A percentile compares a stretch with the other conserved stretches of the same genome.
Conservation (phyloP, 1,140 invertebrate genomes). For the Mamestra configurata region DNA sequence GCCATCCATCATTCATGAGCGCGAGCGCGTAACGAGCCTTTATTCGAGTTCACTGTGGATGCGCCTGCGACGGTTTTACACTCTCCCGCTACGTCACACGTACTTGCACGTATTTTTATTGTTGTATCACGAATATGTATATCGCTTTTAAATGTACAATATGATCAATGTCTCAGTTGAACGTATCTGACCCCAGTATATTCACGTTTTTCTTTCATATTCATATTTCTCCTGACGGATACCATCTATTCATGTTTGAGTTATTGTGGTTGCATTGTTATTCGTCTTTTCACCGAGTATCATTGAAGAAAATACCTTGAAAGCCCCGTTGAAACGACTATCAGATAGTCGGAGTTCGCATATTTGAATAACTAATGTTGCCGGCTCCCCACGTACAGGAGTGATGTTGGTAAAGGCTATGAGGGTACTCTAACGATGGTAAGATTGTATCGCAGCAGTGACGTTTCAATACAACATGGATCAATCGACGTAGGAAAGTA, state of each 20-base stretch:
- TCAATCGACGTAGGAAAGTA: slow-evolving; percentile 66
- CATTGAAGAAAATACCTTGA: slow-evolving; percentile 67
- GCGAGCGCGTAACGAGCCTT: slow-evolving; percentile 82
- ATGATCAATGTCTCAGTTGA: slow-evolving; percentile 64
- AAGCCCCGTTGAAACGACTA: slow-evolving; percentile 65
- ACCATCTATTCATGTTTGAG: slow-evolving; percentile 53
- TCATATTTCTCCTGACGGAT: slow-evolving; percentile 53
- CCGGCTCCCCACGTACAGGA: slow-evolving; percentile 67
- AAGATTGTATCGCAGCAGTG: slow-evolving; percentile 79
- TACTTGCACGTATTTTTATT: slow-evolving; percentile 68
- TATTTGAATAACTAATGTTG: slow-evolving; percentile 83
- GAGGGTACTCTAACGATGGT: slow-evolving; percentile 73
- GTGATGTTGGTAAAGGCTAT: slow-evolving; percentile 60
- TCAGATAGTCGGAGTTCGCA: slow-evolving; percentile 76
- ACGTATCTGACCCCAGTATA: slow-evolving; percentile 35
- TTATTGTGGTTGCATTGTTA: slow-evolving; percentile 71
- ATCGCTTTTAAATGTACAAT: slow-evolving; percentile 70
- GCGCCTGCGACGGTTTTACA: slow-evolving; percentile 75
- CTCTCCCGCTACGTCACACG: slow-evolving; percentile 62
- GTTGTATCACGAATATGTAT: slow-evolving; percentile 83
- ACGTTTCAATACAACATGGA: slow-evolving; percentile 84
- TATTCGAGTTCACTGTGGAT: slow-evolving; percentile 74
- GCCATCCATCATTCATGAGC: slow-evolving; percentile 81
- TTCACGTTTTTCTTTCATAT: slow-evolving; percentile 53
- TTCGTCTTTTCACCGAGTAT: slow-evolving; percentile 67